A percentile compares a stretch with the other conserved stretches of the same genome.
Conservation (phyloP, 2,888 invertebrate genomes). For the Drosophila koepferae region DNA sequence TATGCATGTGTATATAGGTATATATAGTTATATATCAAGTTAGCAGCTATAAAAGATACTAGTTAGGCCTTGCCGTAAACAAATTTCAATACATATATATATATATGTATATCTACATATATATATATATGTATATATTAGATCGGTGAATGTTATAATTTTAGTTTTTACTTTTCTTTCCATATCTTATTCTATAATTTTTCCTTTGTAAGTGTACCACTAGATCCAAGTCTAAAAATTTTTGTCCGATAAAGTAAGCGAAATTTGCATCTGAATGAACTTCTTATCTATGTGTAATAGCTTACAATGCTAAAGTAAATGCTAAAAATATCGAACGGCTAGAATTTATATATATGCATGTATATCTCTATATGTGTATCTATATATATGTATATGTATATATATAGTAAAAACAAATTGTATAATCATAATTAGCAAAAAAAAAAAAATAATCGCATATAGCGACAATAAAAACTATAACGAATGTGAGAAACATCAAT, state of each 20-base stretch:
- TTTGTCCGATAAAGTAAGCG: conserved; percentile 11
- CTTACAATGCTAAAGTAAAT: neutral
- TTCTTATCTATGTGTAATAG: conserved; percentile 2
- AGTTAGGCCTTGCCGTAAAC: conserved; percentile 1
- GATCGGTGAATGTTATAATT: conserved; percentile 18
- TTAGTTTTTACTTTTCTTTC: conserved; percentile 5
- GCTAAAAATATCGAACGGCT: neutral
- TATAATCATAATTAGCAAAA: conserved; percentile 2
- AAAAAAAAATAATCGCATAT: neutral
- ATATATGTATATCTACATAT: neutral
- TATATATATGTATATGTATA: neutral
- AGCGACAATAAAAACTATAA: neutral
- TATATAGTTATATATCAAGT: neutral
- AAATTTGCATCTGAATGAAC: conserved; percentile 19
- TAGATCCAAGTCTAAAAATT: conserved; percentile 5
- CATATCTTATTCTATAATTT: neutral
- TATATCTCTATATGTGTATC: neutral
- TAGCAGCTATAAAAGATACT: neutral
- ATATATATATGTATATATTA: neutral
- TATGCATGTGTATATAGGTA: neutral
- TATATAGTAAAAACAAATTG: neutral
- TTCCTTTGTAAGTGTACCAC: conserved; percentile 1
- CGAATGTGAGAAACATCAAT: neutral
- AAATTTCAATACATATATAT: neutral
- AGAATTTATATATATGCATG: neutral